Conservation (phyloP, 2,888 invertebrate genomes). For the Acanthosepion pharaonis region DNA sequence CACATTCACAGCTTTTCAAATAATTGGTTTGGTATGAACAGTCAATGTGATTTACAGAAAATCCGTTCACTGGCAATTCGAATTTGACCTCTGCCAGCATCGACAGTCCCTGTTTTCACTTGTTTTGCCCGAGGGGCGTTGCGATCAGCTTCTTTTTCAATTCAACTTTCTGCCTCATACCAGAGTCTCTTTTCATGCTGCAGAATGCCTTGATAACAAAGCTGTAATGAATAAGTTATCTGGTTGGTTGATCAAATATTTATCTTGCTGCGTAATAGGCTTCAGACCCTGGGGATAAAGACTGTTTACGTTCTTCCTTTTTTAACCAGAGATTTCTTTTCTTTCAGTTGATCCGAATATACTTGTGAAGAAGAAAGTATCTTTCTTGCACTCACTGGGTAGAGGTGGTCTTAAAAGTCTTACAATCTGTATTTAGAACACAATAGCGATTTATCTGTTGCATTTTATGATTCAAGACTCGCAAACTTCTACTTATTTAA, state of each 20-base stretch:
- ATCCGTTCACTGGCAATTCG: background rate
- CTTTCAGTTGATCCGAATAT: background rate
- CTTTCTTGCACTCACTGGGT: background rate
- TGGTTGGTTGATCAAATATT: slow-evolving; percentile 14
- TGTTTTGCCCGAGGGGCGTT: background rate
- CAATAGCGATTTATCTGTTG: background rate
- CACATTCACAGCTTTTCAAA: background rate
- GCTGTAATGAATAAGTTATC: slow-evolving; percentile 20
- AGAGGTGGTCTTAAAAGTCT: background rate
- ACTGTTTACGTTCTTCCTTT: background rate
- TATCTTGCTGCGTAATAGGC: slow-evolving; percentile 7
- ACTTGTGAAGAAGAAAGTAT: background rate
- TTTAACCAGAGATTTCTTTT: background rate
- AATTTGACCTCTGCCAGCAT: slow-evolving; percentile 33
- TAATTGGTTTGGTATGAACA: background rate
- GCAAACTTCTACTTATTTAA: too few relatives aligned
- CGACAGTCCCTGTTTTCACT: background rate
- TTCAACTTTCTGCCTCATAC: background rate
- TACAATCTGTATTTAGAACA: too few relatives aligned
- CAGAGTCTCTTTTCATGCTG: background rate
- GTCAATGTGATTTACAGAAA: background rate
- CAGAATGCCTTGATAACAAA: background rate
- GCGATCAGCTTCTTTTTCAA: background rate
- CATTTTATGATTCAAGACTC: background rate
- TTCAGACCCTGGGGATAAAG: background rate